Percentiles rank a stretch among this genome's conserved stretches.
phyloP scores from a whole-genome alignment of 2,888 invertebrate species.

The Limulus polyphemus region DNA sequence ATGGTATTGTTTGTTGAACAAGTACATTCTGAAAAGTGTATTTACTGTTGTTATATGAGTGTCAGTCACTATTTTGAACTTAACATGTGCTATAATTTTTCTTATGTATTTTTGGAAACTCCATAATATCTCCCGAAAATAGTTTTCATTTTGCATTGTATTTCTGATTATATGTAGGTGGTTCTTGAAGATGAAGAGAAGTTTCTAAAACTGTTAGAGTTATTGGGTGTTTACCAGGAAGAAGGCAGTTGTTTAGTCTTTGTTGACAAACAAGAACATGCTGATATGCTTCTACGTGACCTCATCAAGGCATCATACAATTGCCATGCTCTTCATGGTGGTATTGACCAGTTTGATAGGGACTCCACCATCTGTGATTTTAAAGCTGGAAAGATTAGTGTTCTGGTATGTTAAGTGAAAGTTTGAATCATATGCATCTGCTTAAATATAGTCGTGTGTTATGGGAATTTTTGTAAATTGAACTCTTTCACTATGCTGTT shows the following conservation, averaged over 20 bases:
- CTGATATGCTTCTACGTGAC: constrained; percentile 81
- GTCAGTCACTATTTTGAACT: too few relatives aligned
- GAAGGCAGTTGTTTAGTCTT: constrained; percentile 90
- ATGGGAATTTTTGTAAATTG: too few relatives aligned
- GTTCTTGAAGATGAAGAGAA: constrained; percentile 93
- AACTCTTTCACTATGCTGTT: too few relatives aligned
- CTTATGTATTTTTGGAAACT: too few relatives aligned
- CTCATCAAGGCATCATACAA: constrained; percentile 92
- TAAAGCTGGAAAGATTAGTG: constrained; percentile 81
- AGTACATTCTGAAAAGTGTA: too few relatives aligned
- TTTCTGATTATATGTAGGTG: constrained; percentile 29
- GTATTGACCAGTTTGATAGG: constrained; percentile 97
- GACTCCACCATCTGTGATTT: constrained; percentile 97
- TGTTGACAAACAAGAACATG: constrained; percentile 96
- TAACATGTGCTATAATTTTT: too few relatives aligned
- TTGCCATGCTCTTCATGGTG: constrained; percentile 95
- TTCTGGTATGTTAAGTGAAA: constrained; percentile 48
- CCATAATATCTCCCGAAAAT: too few relatives aligned
- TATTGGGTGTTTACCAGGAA: constrained; percentile 80
- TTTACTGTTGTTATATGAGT: too few relatives aligned
- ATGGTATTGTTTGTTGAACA: too few relatives aligned
- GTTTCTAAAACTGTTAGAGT: constrained; percentile 88
- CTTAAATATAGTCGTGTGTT: too few relatives aligned
- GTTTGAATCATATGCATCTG: neutral
- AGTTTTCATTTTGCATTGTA: neutral